Evolutionary conservation across 2,113 vertebrate species (phyloP), one percentile per base, ranked within the genome.

Genomic region (Syrrhaptes paradoxus): DNA sequence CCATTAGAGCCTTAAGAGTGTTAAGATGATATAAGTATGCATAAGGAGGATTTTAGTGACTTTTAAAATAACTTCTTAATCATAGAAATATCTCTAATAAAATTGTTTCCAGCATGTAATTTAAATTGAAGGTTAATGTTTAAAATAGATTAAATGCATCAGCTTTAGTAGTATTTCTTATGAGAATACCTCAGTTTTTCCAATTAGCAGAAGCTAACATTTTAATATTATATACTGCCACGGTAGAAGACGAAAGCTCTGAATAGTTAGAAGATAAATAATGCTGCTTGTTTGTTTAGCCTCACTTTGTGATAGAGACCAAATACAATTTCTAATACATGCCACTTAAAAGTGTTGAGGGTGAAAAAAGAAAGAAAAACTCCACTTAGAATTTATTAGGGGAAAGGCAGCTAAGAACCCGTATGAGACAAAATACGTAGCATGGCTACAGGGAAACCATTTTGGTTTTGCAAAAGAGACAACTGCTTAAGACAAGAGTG

Each of bases 21-120:
- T 45, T 45, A 61, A 89, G 61, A 81, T 81, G 73, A 67, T 73
- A 79, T 61, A 92, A 95, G 68, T 72, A 86, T 29, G 73, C 73
- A 46, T 36, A 93, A 93, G 63, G 54, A 94, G n/a, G 62, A 79
- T 96, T 93, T 94, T 73, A 85, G 85, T 51, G 77, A 93, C 92
- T 74, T 89, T 59, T 88, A 70, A 10, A 94, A 89, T 91, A 94
- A 75, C 87, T 84, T 84, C 68, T 93, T 93, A 93, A 96, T 93
- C 86, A 84, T 58, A 81, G 32, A 92, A 95, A 57, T 90, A 55
- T 90, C 90, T 89, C 83, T 51, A 95, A 84, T 81, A 67, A 73
- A 94, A 92, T 76, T 92, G 86, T 90, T 95, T 94, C 83, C 84
- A 95, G 87, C 68, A 70, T 38, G 76, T 87, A 95, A 91, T 93